A percentile compares a stretch with the other conserved stretches of the same genome.
Evolutionary conservation across 2,113 vertebrate genomes (phyloP).

Genomic region (Carollia perspicillata): DNA sequence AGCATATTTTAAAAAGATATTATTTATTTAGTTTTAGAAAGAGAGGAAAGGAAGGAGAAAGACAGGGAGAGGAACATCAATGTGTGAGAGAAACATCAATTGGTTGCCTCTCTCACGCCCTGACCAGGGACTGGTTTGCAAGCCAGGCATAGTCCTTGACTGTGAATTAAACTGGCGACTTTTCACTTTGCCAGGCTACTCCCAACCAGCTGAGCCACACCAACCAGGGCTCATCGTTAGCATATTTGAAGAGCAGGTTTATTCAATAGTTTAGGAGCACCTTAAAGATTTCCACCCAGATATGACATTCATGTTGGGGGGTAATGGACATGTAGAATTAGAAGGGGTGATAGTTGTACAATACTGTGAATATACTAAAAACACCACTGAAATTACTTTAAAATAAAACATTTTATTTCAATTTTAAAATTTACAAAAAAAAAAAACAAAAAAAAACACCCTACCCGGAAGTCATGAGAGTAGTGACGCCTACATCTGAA

Average conservation of each 20-base stretch:
- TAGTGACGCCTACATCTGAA: neutral
- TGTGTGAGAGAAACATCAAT: too few species aligned
- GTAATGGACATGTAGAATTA: neutral
- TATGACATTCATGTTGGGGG: neutral
- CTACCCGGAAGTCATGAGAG: neutral
- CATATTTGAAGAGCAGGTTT: neutral
- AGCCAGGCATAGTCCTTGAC: too few species aligned
- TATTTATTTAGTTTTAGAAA: too few species aligned
- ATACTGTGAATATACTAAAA: constrained; percentile 1
- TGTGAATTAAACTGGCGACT: too few species aligned
- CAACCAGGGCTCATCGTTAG: too few species aligned
- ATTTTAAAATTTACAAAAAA: neutral
- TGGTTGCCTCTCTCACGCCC: too few species aligned
- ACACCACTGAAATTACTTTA: neutral
- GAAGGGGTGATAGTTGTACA: neutral
- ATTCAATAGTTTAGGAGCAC: neutral
- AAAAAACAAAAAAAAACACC: neutral
- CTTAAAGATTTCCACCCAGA: neutral
- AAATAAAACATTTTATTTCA: constrained; percentile 11
- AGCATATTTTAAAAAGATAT: neutral
- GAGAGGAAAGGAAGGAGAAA: too few species aligned
- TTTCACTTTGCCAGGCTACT: too few species aligned
- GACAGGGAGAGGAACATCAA: too few species aligned
- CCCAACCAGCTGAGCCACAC: too few species aligned
- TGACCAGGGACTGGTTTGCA: too few species aligned